Evolutionary conservation across 2,113 vertebrate genomes (phyloP).

Genomic region (Butastur rufipennis): DNA sequence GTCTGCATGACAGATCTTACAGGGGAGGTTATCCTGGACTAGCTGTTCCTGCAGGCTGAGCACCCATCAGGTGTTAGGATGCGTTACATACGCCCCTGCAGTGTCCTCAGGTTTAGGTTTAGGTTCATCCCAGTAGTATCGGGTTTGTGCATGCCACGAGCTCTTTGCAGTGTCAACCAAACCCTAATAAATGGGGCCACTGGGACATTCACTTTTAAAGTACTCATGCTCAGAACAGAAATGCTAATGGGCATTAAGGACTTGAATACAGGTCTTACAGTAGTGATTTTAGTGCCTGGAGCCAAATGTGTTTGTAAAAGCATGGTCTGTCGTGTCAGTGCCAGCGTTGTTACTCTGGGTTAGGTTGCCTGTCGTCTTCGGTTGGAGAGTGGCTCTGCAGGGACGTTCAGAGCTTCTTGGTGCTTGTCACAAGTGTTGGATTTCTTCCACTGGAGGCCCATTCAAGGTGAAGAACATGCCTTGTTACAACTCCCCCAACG

Average conservation of each 20-base stretch:
- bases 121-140: neutral
- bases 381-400: neutral
- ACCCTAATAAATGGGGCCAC: neutral
- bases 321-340: neutral
- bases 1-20: neutral
- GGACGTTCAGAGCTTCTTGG: neutral
- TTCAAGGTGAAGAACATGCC: neutral
- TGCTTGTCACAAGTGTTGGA: neutral
- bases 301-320: neutral
- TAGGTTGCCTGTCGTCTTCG: neutral
- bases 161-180: neutral
- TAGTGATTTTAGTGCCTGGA: neutral
- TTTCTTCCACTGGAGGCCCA: neutral
- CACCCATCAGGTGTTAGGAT: neutral
- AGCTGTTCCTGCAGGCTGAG: neutral
- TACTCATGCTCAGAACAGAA: neutral
- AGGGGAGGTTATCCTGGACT: neutral
- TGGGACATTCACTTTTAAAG: neutral
- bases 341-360: neutral
- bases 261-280: neutral
- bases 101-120: neutral
- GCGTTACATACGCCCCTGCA: fast-evolving
- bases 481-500: neutral
- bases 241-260: neutral
- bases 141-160: neutral